Percentiles rank a stretch among this genome's conserved stretches.
phyloP scores from a whole-genome alignment of 2,797 vertebrate species.

The Microchirus variegatus region DNA sequence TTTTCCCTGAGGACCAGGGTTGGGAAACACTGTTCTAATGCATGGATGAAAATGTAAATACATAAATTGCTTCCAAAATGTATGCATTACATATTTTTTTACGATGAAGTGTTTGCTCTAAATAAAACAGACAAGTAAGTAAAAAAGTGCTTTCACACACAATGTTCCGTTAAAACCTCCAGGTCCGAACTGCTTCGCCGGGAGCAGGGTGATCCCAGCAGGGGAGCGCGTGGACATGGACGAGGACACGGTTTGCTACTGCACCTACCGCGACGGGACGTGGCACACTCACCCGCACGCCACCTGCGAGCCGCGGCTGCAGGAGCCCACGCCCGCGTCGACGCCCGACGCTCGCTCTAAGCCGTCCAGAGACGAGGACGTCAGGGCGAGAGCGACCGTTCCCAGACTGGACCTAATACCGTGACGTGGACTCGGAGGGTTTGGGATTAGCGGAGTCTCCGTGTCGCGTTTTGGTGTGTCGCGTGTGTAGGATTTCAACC shows the following conservation, averaged over 20 bases:
- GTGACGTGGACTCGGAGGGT: conserved; percentile 39
- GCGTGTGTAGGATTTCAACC: no score
- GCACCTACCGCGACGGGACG: conserved; percentile 76
- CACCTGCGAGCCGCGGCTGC: conserved; percentile 56
- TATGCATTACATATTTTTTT: no score
- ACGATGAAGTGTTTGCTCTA: no score
- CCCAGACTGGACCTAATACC: conserved; percentile 76
- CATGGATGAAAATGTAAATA: no score
- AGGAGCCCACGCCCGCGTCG: conserved; percentile 43
- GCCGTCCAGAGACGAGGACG: conserved; percentile 41
- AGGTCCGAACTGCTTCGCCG: conserved; percentile 86
- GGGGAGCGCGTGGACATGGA: conserved; percentile 78
- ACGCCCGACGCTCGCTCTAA: conserved; percentile 17
- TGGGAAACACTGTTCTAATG: no score
- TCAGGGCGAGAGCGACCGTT: conserved; percentile 26
- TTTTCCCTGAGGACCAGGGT: no score
- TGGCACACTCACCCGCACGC: conserved; percentile 80
- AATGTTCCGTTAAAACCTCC: neutral
- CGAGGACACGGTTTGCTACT: conserved; percentile 77
- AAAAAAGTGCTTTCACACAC: no score
- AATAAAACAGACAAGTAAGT: no score
- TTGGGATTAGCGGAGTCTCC: no score
- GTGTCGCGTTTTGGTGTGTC: no score
- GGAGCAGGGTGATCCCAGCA: conserved; percentile 79
- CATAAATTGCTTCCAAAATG: no score